Evolutionary conservation across 2,113 vertebrate genomes (phyloP).

Genomic region (Alces alces): DNA sequence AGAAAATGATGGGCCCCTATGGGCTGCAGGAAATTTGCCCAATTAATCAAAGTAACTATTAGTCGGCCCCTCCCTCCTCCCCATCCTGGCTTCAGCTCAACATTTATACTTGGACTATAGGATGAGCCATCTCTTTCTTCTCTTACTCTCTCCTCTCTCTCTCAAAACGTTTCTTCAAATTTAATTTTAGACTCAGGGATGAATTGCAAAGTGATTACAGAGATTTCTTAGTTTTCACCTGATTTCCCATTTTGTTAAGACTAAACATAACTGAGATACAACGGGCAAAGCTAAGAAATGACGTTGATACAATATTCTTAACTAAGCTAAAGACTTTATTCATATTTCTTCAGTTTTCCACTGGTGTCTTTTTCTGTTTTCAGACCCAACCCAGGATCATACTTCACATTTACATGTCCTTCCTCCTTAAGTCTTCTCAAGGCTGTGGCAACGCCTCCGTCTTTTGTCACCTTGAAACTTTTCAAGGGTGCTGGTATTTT

Average conservation of each 20-base stretch:
- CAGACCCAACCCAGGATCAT: background rate
- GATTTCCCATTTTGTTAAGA: background rate
- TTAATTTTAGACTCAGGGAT: background rate
- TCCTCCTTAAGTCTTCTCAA: background rate
- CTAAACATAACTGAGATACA: background rate
- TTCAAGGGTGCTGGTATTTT: background rate
- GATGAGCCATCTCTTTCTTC: background rate
- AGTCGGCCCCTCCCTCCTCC: fast-evolving
- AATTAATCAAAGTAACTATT: background rate
- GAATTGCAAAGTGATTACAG: background rate
- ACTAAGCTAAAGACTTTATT: background rate
- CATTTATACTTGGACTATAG: background rate
- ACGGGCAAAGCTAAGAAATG: background rate
- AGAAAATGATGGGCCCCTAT: background rate
- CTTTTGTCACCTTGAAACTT: background rate
- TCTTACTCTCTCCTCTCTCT: background rate
- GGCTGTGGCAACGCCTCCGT: background rate
- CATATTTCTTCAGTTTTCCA: background rate
- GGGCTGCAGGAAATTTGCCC: background rate
- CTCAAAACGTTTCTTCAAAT: background rate
- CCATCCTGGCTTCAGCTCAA: background rate
- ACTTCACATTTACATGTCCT: background rate
- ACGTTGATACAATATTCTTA: background rate
- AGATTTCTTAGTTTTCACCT: background rate
- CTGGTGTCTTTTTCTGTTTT: background rate